Conservation (phyloP, 2,113 vertebrate species). For the Gymnarchus niloticus region DNA sequence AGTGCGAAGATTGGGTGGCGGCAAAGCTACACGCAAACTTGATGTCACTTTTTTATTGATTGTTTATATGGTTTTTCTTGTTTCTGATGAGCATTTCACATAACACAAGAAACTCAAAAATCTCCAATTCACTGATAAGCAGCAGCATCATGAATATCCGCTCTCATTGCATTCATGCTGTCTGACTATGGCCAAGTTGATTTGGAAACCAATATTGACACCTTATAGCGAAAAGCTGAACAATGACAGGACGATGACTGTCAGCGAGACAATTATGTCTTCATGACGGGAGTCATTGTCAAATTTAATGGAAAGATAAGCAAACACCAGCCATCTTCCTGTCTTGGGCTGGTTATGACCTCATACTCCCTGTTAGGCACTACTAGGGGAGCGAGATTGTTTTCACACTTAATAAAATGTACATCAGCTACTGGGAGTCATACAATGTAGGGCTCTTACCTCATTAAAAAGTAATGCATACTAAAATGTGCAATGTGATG, state of each 20-base stretch:
- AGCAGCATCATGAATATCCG: background rate
- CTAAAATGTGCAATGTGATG: conserved; percentile 1
- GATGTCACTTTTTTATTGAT: background rate
- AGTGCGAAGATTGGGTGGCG: background rate
- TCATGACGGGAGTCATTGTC: conserved; percentile 3
- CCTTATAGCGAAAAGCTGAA: background rate
- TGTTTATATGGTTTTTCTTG: background rate
- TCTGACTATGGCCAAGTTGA: background rate
- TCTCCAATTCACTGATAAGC: background rate
- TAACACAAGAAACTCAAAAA: background rate
- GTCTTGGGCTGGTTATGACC: background rate
- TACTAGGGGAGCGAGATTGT: background rate
- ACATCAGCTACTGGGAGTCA: background rate
- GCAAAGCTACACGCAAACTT: background rate
- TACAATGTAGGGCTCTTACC: conserved; percentile 12
- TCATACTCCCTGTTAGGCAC: background rate
- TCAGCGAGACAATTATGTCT: conserved; percentile 11
- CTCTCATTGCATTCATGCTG: background rate
- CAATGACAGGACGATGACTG: background rate
- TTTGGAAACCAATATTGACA: background rate
- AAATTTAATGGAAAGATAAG: conserved; percentile 13
- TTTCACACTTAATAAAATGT: conserved; percentile 20
- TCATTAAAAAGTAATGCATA: conserved; percentile 3
- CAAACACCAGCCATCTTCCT: conserved; percentile 9
- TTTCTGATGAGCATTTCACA: background rate